Base-by-base conservation (phyloP, 2,888 invertebrate species). In the Mylabris sibirica region DNA sequence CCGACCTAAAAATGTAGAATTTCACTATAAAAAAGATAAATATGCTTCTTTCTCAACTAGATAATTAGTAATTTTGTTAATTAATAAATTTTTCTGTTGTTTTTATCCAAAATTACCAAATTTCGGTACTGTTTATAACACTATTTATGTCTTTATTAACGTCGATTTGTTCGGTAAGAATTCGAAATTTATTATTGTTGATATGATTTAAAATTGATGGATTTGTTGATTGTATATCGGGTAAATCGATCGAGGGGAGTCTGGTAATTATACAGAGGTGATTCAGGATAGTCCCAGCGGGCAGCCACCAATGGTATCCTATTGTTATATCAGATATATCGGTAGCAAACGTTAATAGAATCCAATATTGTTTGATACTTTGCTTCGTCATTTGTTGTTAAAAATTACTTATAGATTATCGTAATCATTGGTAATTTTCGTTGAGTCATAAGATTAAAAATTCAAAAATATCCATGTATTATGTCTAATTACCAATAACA, bases 311-410 rank as follows among this genome's bases (percentile, higher is more conserved):
- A 38, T 38, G 38, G 60, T 34, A 60, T n/a, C 20, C 38, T 30
- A 30, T 34, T 38, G 38, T 60, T 34, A 34, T 22, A 61, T 61
- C 65, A 77, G 79, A 79, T 79, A 76, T 74, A 79, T 79, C 80
- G 77, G 80, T 80, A 80, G 80, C 78, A 72, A 73, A 74, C 76
- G 74, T 76, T 80, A 81, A 81, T 80, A 80, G 80, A 80, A 81
- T 78, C 77, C 76, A 74, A 76, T 74, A 77, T 77, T 78, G 76
- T 79, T 79, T 77, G 78, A 75, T 77, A 74, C 73, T 78, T 78
- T 75, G 80, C 79, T 74, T 77, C 79, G 79, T 80, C 80, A 80
- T 76, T 79, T 30, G 8, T 78, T 53, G 24, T 53, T 30, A 1
- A 24, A 53, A 53, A 53, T 20, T 49, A 49, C 20, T 9, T 49